Evolutionary conservation across 2,888 invertebrate species (phyloP), one percentile per base, ranked within the genome.

Genomic region (Erynnis tages): DNA sequence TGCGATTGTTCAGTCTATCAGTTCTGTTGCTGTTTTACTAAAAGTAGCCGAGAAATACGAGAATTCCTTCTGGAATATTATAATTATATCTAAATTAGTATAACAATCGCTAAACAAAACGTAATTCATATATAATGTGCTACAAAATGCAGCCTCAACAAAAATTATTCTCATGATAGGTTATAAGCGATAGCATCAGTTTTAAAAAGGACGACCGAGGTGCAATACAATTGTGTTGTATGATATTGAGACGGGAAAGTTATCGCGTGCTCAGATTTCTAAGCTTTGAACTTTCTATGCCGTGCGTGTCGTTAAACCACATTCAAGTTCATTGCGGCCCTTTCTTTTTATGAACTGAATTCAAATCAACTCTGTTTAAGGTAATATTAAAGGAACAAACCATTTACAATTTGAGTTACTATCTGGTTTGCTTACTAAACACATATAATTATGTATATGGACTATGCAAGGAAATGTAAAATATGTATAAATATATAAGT

Each of bases 211-310:
- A 27, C 25, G 11, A 40, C 17, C 46, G 45, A 17, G 34, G 53
- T 48, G 52, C 21, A 38, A 46, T 35, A 57, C 54, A 53, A 53
- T 37, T 56, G 56, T 52, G 43, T 27, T 23, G 41, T 52, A 52
- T 35, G 54, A 59, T 57, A 62, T 65, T 58, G 62, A 54, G 57
- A 57, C 54, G 66, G 60, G 67, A 67, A 67, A 67, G 67, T 66
- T 57, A 53, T 58, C 58, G 60, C 65, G 67, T 67, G 66, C 59
- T 62, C 52, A 56, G 61, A 55, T 62, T 66, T 62, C 63, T 62
- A 60, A 63, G 62, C 62, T 61, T 59, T 59, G 58, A 57, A 63
- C 67, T 67, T 66, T 67, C 65, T 66, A 67, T 53, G 58, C 48
- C 55, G 49, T 53, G 45, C 54, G 55, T 59, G 54, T 55, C 59